These are phyloP conservation scores for Vanessa tameamea DNA, from an alignment of 1,140 invertebrate species.

Conservation along the genomic window DNA sequence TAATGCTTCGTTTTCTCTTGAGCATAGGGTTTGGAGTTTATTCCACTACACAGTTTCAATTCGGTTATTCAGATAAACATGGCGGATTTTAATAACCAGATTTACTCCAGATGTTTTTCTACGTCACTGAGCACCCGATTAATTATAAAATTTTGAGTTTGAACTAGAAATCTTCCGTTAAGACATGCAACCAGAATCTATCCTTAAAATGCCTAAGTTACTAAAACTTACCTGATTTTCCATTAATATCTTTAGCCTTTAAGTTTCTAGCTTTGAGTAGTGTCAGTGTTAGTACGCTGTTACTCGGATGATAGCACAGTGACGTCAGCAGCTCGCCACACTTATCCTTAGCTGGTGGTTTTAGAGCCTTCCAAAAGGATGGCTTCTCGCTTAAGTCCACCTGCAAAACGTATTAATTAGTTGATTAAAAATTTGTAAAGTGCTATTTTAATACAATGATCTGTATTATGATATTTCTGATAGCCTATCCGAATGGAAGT, in stretches of 20 bases:
- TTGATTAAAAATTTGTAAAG: neutral
- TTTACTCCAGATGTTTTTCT: too few relatives aligned
- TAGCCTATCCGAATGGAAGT: too few relatives aligned
- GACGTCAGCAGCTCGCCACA: conserved; percentile 95
- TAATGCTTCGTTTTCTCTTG: too few relatives aligned
- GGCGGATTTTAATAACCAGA: neutral
- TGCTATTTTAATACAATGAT: too few relatives aligned
- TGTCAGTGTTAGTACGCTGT: conserved; percentile 92
- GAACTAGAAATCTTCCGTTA: too few relatives aligned
- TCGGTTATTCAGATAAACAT: neutral
- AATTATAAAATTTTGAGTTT: too few relatives aligned
- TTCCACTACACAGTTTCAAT: neutral
- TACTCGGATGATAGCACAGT: conserved; percentile 95
- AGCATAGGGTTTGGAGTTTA: too few relatives aligned
- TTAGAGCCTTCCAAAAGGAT: conserved; percentile 95
- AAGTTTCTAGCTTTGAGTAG: conserved; percentile 95
- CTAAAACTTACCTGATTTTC: conserved; percentile 90
- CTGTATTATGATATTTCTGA: too few relatives aligned
- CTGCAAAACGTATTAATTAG: conserved; percentile 78
- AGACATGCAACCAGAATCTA: too few relatives aligned
- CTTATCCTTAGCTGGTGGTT: conserved; percentile 94
- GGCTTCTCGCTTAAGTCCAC: conserved; percentile 95
- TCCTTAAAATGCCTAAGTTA: too few relatives aligned
- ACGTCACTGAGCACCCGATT: too few relatives aligned
- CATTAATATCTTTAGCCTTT: conserved; percentile 96